A percentile compares a stretch with the other conserved stretches of the same genome.
Evolutionary conservation across 2,113 vertebrate species (phyloP).

Genomic region (Poeciliopsis prolifica): DNA sequence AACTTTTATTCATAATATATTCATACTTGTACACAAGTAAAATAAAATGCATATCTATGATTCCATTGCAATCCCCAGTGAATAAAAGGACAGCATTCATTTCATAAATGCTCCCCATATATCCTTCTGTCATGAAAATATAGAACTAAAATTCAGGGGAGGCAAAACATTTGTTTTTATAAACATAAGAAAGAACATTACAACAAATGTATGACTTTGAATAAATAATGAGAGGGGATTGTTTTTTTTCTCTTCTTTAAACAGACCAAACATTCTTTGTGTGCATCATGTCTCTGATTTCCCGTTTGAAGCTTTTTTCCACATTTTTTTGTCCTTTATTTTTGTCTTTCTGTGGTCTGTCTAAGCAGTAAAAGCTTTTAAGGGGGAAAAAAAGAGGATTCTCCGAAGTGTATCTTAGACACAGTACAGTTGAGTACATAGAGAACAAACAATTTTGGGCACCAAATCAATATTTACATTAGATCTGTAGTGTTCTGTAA

Average conservation of each 20-base stretch:
- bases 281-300: slow-evolving; percentile 64
- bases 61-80: slow-evolving; percentile 86
- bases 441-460: slow-evolving; percentile 85
- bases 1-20: slow-evolving; percentile 91
- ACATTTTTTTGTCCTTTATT: slow-evolving; percentile 9
- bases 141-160: slow-evolving; percentile 72
- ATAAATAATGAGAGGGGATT: slow-evolving; percentile 73
- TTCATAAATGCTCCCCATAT: slow-evolving; percentile 87
- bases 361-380: slow-evolving; percentile 76
- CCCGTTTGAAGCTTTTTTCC: slow-evolving; percentile 17
- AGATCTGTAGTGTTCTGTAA: slow-evolving; percentile 84
- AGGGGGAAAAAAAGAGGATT: slow-evolving; percentile 66
- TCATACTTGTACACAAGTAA: slow-evolving; percentile 99
- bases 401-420: slow-evolving; percentile 80
- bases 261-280: slow-evolving; percentile 78
- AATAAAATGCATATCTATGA: slow-evolving; percentile 99
- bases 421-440: slow-evolving; percentile 84
- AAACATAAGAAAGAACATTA: slow-evolving; percentile 83
- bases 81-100: slow-evolving; percentile 86
- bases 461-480: slow-evolving; percentile 85
- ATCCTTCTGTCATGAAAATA: slow-evolving; percentile 83
- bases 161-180: slow-evolving; percentile 77
- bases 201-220: slow-evolving; percentile 85
- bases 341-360: slow-evolving; percentile 58
- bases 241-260: slow-evolving; percentile 62